Conservation (phyloP, 2,888 invertebrate species). For the Tuta absoluta region DNA sequence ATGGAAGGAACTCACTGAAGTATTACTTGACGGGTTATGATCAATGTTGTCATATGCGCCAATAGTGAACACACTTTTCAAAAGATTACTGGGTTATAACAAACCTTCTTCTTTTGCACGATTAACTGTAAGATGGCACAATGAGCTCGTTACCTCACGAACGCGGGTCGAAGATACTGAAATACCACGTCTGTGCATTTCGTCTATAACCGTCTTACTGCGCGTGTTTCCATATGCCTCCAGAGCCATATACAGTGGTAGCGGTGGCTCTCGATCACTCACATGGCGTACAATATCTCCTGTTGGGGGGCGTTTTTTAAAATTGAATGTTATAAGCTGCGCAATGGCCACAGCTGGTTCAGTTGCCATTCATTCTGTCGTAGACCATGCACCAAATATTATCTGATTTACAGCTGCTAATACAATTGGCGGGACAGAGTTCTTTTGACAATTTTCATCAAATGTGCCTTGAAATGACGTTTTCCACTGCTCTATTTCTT, state of each 20-base stretch:
- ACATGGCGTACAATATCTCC: not conserved
- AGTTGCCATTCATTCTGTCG: too few relatives aligned
- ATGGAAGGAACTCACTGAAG: constrained; percentile 29
- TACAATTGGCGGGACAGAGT: too few relatives aligned
- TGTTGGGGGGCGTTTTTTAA: not conserved
- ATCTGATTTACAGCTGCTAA: too few relatives aligned
- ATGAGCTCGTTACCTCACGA: constrained; percentile 10
- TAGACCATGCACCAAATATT: too few relatives aligned
- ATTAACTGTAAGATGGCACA: constrained; percentile 29
- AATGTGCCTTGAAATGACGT: too few relatives aligned
- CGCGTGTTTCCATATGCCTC: not conserved
- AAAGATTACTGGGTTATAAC: constrained; percentile 27
- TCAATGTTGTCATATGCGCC: constrained; percentile 28
- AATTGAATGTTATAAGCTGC: constrained; percentile 8
- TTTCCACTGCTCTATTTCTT: too few relatives aligned
- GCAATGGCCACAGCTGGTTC: too few relatives aligned
- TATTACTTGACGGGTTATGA: constrained; percentile 28
- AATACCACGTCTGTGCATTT: not conserved
- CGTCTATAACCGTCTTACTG: not conserved
- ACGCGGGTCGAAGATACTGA: not conserved
- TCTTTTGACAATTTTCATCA: too few relatives aligned
- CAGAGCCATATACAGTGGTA: constrained; percentile 6
- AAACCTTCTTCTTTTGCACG: constrained; percentile 29
- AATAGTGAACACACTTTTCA: constrained; percentile 25
- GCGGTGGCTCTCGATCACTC: not conserved